A percentile compares a stretch with the other conserved stretches of the same genome.
phyloP scores from a whole-genome alignment of 2,113 vertebrate species.

The Pseudopipra pipra region DNA sequence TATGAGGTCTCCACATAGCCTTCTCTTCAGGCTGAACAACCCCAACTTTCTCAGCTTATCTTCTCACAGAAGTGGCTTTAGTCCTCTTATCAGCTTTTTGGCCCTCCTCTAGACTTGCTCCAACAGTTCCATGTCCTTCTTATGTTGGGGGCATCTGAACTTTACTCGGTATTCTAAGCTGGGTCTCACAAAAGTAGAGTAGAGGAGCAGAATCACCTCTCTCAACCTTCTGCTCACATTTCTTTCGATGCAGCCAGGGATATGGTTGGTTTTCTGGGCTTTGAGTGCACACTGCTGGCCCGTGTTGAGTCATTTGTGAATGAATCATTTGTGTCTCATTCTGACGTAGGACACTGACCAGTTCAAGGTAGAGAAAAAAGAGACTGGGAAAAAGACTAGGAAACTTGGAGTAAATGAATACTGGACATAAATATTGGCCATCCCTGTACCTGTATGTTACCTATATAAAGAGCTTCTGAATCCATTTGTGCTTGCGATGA shows the following conservation, averaged over 20 bases:
- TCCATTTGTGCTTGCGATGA: neutral
- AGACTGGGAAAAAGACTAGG: neutral
- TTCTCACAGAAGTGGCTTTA: neutral
- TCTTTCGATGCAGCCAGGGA: neutral
- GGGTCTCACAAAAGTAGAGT: neutral
- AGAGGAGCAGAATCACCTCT: neutral
- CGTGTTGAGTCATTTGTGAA: neutral
- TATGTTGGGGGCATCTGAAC: too few species aligned
- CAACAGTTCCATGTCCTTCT: too few species aligned
- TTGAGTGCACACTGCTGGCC: neutral
- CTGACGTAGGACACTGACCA: neutral
- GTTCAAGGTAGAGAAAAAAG: neutral
- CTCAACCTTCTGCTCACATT: fast-evolving
- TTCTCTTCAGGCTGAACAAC: neutral
- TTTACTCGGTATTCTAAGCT: neutral
- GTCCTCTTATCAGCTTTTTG: too few species aligned
- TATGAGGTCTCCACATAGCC: neutral
- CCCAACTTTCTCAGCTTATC: neutral
- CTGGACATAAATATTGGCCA: neutral
- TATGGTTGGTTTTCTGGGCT: neutral
- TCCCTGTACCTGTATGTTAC: neutral
- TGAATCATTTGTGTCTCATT: neutral
- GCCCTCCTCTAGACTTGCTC: neutral
- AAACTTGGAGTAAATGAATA: neutral
- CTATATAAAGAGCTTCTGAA: neutral